These are phyloP conservation scores for Cerceris rybyensis DNA, from an alignment of 2,888 invertebrate genomes.

Conservation along the genomic window DNA sequence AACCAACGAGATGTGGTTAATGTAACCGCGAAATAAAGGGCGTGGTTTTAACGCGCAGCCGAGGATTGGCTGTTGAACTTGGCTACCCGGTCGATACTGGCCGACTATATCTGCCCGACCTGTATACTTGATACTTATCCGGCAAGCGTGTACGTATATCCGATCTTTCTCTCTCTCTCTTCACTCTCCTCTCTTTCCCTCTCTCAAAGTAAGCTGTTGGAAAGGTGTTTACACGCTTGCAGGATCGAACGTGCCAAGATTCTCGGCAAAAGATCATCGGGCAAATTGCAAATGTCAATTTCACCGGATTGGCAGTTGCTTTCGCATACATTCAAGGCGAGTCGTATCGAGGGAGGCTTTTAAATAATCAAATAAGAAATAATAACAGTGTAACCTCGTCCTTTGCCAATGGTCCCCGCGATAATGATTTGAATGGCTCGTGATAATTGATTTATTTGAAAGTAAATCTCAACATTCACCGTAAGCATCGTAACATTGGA, in stretches of 20 bases:
- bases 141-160: slow-evolving; percentile 64
- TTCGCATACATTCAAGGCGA: neutral
- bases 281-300: slow-evolving; percentile 9
- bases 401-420: neutral
- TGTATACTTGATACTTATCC: slow-evolving; percentile 79
- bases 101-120: slow-evolving; percentile 75
- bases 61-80: slow-evolving; percentile 81
- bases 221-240: slow-evolving; percentile 49
- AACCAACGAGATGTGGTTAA: slow-evolving; percentile 76
- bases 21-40: slow-evolving; percentile 81
- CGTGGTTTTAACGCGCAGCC: slow-evolving; percentile 81
- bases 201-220: slow-evolving; percentile 6
- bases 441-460: neutral
- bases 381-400: neutral
- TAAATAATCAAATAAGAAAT: neutral
- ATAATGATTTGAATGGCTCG: neutral
- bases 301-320: neutral
- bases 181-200: too few species aligned
- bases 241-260: slow-evolving; percentile 50
- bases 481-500: neutral
- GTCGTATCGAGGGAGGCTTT: neutral
- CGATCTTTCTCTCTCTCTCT: slow-evolving; percentile 27
- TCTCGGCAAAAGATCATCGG: slow-evolving; percentile 39
- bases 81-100: slow-evolving; percentile 81
- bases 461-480: neutral